Percentiles rank a stretch among this genome's conserved stretches.
These are phyloP conservation scores for Scaptomyza parva DNA, from an alignment of 2,888 invertebrate genomes.

Conservation along the genomic window DNA sequence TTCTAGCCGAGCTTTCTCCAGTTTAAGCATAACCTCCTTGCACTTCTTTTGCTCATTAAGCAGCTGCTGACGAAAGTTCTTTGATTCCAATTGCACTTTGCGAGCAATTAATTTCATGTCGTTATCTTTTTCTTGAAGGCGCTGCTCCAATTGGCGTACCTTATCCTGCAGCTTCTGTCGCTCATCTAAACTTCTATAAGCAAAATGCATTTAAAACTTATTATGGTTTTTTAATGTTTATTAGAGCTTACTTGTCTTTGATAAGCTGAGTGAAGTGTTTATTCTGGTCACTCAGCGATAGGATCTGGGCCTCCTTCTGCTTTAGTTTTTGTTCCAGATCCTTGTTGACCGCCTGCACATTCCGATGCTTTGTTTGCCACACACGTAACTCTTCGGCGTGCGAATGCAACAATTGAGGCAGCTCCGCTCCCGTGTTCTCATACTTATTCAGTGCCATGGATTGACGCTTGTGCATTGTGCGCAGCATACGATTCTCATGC, in stretches of 20 bases:
- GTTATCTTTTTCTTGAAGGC: constrained; percentile 87
- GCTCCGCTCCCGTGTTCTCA: constrained; percentile 91
- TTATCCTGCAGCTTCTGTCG: constrained; percentile 90
- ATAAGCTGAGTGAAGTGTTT: constrained; percentile 89
- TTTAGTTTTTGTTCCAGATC: constrained; percentile 89
- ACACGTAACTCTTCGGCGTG: constrained; percentile 92
- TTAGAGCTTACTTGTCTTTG: constrained; percentile 88
- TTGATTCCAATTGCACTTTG: constrained; percentile 89
- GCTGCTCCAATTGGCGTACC: constrained; percentile 86
- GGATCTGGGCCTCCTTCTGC: constrained; percentile 89
- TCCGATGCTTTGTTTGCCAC: constrained; percentile 89
- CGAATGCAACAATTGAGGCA: constrained; percentile 89
- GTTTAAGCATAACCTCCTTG: constrained; percentile 89
- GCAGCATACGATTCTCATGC: constrained; percentile 91
- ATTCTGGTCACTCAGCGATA: constrained; percentile 89
- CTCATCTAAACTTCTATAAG: constrained; percentile 88
- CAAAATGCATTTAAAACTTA: not conserved
- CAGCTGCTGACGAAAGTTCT: constrained; percentile 90
- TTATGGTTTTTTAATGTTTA: not conserved
- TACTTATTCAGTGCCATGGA: constrained; percentile 91
- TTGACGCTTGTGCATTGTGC: constrained; percentile 91
- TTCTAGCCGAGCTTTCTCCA: constrained; percentile 85
- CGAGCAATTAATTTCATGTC: constrained; percentile 89
- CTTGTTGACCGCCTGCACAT: constrained; percentile 87
- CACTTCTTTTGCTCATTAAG: constrained; percentile 89